Evolutionary conservation across 2,113 vertebrate genomes (phyloP).

Genomic region (Engraulis encrasicolus): DNA sequence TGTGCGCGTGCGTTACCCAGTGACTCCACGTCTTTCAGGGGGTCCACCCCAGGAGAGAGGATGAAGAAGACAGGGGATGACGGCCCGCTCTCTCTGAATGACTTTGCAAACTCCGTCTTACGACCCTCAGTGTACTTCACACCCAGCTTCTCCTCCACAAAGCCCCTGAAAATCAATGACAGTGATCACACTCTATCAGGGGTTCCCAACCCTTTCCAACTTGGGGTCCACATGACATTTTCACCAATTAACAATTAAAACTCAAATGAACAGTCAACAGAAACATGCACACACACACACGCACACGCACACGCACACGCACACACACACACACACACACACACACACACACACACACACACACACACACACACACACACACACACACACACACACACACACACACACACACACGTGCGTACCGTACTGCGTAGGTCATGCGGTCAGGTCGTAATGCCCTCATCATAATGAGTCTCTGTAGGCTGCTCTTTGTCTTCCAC

Average conservation of each 20-base stretch:
- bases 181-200: not conserved
- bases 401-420: too few relatives aligned
- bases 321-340: too few relatives aligned
- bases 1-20: too few relatives aligned
- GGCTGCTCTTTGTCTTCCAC: conserved; percentile 75
- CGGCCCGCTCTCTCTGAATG: conserved; percentile 74
- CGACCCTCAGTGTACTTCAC: conserved; percentile 75
- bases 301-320: too few relatives aligned
- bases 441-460: conserved; percentile 70
- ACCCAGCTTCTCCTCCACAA: conserved; percentile 77
- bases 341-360: too few relatives aligned
- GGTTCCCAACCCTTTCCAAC: too few relatives aligned
- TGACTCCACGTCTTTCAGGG: conserved; percentile 71
- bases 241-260: too few relatives aligned
- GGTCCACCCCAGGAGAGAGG: conserved; percentile 72
- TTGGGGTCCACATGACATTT: too few relatives aligned
- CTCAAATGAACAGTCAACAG: too few relatives aligned
- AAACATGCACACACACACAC: too few relatives aligned
- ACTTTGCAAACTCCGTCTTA: conserved; percentile 76
- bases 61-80: conserved; percentile 73
- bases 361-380: too few relatives aligned
- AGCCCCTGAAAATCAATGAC: conserved; percentile 67
- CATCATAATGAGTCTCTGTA: conserved; percentile 78
- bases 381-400: too few relatives aligned
- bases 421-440: conserved; percentile 76